Base-by-base conservation (phyloP, 2,113 vertebrate species). In the Ailurus styani region DNA sequence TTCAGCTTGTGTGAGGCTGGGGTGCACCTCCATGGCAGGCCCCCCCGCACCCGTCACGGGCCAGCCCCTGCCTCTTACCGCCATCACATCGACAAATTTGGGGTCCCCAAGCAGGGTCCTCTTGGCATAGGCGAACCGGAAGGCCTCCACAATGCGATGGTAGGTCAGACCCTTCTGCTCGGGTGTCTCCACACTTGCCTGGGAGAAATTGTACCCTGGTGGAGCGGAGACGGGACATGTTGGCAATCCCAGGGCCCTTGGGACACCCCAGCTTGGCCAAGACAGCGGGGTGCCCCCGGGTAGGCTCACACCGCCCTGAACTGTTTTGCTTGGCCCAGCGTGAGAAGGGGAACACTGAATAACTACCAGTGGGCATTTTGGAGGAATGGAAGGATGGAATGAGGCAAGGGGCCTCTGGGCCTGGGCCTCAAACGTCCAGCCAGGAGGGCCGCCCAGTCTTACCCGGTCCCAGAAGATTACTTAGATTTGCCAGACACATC, bases 71-170 rank as follows among this genome's bases (percentile, higher is more conserved):
- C 52, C n/a, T 64, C 93, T 98, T 99, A 99, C 99, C 98, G 99
- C 98, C 42, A 98, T 98, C 60, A 99, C 97, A 98, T 99, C 97
- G 66, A 99, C 98, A 97, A 99, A 99, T 0, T 82, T 96, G 0
- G 98, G 99, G 98, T 99, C 99, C 95, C 99, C 99, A 31, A 99
- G 98, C 66, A 99, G 85, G 50, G 99, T 99, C 98, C 99, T 99
- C 98, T 99, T 99, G 90, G 99, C 99, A 0, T 99, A 99, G 42
- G 99, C 99, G 11, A 99, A 99, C 27, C 99, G 99, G 97, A 99
- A 99, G 7, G 99, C 99, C 97, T 99, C 99, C 79, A 99, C 95
- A 0, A 99, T 99, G 86, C 99, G 99, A 95, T 99, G 99, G 98
- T 99, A 99, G 0, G 99, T 99, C 40, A 99, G 98, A 52, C 98